Evolutionary conservation across 2,888 invertebrate genomes (phyloP), one percentile per base, ranked within the genome.

Genomic region (Cantharis flavilabris): DNA sequence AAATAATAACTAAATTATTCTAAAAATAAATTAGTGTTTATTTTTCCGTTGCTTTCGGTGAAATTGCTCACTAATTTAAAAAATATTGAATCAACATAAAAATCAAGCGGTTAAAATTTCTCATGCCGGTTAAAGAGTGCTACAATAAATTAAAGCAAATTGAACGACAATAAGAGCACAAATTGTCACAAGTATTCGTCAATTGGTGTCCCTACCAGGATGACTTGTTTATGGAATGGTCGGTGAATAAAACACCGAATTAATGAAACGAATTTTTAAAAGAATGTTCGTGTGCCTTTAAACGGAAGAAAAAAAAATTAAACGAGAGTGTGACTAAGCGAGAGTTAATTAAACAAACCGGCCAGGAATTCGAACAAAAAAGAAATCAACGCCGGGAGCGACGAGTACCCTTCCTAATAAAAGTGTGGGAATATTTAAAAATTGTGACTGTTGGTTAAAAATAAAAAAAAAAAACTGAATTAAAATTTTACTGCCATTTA

Each of bases 281-380:
- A 49, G 49, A 49, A 49, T 49, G 49, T 33, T 30, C 28, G 16
- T 28, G 18, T 70, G 14, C 23, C 26, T 70, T 70, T 26, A 33
- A 26, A 30, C 16, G 14, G 11, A 10, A n/a, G 10, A 14, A 23
- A 23, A n/a, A 69, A 26, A 18, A 13, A 16, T 14, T 28, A 70
- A 70, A 67, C 16, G 26, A 67, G 65, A 64, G 30, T 62, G 30
- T 72, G 30, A 67, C 72, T 67, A 73, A 73, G 65, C 64, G 69
- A 67, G 30, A 69, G 69, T 73, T 73, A 69, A 73, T 73, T 73
- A 73, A 69, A 73, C 73, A 64, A 64, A n/a, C 18, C 23, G n/a
- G 69, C 26, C 62, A 63, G 14, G 74, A 74, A 74, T 74, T 18
- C 74, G 74, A 63, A 74, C 74, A 74, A 74, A 74, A 74, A 74